Evolutionary conservation across 2,797 vertebrate genomes (phyloP).

Genomic region (Hydrolagus colliei): DNA sequence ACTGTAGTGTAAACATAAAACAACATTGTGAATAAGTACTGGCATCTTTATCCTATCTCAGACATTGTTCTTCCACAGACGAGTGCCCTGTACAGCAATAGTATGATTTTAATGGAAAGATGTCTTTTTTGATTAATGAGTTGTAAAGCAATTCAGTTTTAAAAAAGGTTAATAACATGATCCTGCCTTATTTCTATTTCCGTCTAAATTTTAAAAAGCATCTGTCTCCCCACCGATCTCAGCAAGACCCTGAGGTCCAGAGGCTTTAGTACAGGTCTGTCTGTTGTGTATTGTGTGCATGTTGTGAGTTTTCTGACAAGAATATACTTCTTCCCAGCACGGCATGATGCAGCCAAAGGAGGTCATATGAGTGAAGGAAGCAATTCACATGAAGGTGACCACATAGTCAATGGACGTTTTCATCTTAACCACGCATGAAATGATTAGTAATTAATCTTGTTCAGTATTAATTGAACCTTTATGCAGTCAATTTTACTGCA

Average conservation of each 20-base stretch:
- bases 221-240: neutral
- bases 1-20: too few relatives aligned
- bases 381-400: slow-evolving; percentile 8
- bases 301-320: neutral
- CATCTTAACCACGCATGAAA: slow-evolving; percentile 24
- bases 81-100: too few relatives aligned
- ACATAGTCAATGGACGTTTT: neutral
- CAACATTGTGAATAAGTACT: too few relatives aligned
- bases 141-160: neutral
- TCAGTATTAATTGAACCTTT: slow-evolving; percentile 9
- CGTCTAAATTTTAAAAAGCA: neutral
- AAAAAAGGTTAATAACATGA: neutral
- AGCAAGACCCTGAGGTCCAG: neutral
- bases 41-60: too few relatives aligned
- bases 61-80: too few relatives aligned
- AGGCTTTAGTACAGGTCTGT: neutral
- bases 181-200: neutral
- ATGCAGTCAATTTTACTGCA: neutral
- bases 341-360: neutral
- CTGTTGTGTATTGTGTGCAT: neutral
- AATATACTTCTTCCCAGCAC: neutral
- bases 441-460: slow-evolving; percentile 14
- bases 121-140: neutral
- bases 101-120: neutral
- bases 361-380: neutral